Base-by-base conservation (phyloP, 2,888 invertebrate genomes). In the Aleiodes testaceus region DNA sequence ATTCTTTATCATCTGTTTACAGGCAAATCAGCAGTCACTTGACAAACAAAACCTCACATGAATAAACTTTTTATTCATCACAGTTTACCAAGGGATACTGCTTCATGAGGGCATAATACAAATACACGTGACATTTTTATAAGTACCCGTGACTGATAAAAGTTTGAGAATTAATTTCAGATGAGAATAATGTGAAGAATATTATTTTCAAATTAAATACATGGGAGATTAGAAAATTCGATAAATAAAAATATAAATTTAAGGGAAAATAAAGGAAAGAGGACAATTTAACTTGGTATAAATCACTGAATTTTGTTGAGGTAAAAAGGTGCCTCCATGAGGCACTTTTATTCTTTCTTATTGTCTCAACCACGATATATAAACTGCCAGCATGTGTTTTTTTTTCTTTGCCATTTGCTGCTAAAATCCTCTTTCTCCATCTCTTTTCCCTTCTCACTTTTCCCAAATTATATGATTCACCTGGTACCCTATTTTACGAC, bases 401-500 rank as follows among this genome's bases (percentile, higher is more conserved):
- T 36, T 36, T 26, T 26, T 26, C 3, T 26, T 5, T 26, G 26
- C 26, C 55, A 26, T 16, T 26, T 55, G 26, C 18, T 55, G 55
- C 36, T 55, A 16, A 12, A 53, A 30, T 26, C 30, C 26, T 53
- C 22, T 63, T 63, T 66, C 49, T 36, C 11, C 49, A 4, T 14
- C 26, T 49, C 36, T 26, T 16, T 49, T 52, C 11, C 22, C 42
- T 30, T 22, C n/a, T 52, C 50, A 52, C 36, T 44, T 36, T 49
- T 66, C 16, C 79, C 83, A 81, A 86, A 86, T 86, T 86, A 87
- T 86, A 84, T 83, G 87, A 86, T 86, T 86, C 87, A 87, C 87
- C 86, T 87, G 87, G 82, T 85, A 84, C 59, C 87, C 86, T 86
- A 86, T 85, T 87, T 87, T 87, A 87, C 84, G 86, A 87, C 85